Percentiles rank a stretch among this genome's conserved stretches.
These are phyloP conservation scores for Cephus spinipes DNA, from an alignment of 2,888 invertebrate genomes.

Conservation along the genomic window DNA sequence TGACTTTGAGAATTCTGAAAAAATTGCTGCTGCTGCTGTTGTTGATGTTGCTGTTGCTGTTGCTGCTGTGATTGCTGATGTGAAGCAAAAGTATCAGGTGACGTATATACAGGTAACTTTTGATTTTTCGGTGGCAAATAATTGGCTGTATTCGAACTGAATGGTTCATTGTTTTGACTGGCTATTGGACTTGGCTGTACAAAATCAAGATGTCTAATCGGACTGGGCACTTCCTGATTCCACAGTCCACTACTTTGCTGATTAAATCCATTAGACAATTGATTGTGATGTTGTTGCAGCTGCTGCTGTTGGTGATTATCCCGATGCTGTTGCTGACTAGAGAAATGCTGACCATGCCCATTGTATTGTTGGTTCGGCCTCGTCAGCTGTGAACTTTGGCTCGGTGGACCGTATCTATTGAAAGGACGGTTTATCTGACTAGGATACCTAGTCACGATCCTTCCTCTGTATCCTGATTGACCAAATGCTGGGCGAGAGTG, in stretches of 20 bases:
- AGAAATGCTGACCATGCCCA: constrained; percentile 12
- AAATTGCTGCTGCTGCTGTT: constrained; percentile 17
- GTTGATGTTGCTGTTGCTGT: constrained; percentile 11
- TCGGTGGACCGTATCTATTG: constrained; percentile 55
- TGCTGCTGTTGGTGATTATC: not conserved
- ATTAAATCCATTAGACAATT: constrained; percentile 13
- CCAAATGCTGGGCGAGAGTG: constrained; percentile 19
- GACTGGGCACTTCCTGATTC: constrained; percentile 47
- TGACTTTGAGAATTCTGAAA: constrained; percentile 18
- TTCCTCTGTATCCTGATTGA: constrained; percentile 34
- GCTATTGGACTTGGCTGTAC: constrained; percentile 53
- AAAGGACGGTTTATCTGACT: constrained; percentile 50
- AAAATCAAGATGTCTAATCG: constrained; percentile 48
- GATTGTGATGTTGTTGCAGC: constrained; percentile 10
- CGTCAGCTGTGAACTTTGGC: constrained; percentile 20
- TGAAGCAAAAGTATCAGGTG: constrained; percentile 26
- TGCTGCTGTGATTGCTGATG: constrained; percentile 17
- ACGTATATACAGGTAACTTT: constrained; percentile 45
- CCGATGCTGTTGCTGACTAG: constrained; percentile 2
- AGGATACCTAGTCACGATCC: constrained; percentile 41
- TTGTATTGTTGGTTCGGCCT: constrained; percentile 16
- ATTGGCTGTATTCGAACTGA: constrained; percentile 54
- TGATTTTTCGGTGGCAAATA: constrained; percentile 63
- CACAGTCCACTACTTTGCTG: constrained; percentile 20
- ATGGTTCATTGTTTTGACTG: constrained; percentile 58